Conservation (phyloP, 2,797 vertebrate genomes). For the Telmatherina bonti region DNA sequence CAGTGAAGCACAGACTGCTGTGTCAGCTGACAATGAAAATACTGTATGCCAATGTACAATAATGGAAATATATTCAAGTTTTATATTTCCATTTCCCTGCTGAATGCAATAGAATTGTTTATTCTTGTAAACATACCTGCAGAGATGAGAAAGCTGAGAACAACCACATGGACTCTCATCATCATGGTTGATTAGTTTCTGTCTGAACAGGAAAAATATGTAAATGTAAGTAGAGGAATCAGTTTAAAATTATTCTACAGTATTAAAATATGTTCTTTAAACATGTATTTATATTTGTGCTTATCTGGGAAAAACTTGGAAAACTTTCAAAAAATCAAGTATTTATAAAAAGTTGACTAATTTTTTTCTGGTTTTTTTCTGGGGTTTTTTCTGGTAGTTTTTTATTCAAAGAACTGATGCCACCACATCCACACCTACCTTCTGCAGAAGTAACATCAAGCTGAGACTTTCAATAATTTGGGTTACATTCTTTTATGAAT, state of each 20-base stretch:
- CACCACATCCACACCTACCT: too few species aligned
- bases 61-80: not conserved
- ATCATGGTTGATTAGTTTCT: constrained; percentile 61
- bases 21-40: not conserved
- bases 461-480: too few species aligned
- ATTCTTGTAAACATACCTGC: constrained; percentile 68
- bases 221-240: not conserved
- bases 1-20: not conserved
- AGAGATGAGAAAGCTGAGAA: constrained; percentile 72
- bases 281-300: not conserved
- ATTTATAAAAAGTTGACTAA: too few species aligned
- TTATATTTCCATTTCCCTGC: not conserved
- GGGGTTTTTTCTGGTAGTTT: too few species aligned
- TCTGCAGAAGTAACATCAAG: too few species aligned
- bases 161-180: constrained; percentile 58
- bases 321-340: not conserved
- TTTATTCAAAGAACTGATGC: too few species aligned
- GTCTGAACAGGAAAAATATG: constrained; percentile 56
- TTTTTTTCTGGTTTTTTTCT: too few species aligned
- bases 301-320: not conserved
- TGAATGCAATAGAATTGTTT: not conserved
- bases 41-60: not conserved
- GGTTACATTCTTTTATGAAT: not conserved
- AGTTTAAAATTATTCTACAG: not conserved
- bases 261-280: not conserved